Conservation (phyloP, 2,113 vertebrate species). For the Anoura caudifer region DNA sequence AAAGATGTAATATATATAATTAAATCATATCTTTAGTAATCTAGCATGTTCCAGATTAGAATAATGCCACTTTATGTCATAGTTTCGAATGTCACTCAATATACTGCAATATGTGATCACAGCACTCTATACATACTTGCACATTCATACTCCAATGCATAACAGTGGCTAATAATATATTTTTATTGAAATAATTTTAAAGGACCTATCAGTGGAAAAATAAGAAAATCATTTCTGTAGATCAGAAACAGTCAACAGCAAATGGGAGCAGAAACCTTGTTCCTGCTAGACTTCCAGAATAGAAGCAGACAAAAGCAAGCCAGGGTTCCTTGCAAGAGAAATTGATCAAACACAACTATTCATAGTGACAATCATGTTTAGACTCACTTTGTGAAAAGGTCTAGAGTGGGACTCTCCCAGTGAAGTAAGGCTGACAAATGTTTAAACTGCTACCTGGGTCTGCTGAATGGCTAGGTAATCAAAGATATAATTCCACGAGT, state of each 20-base stretch:
- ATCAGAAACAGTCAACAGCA: background rate
- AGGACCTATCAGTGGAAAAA: background rate
- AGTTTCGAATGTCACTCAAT: background rate
- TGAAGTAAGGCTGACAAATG: background rate
- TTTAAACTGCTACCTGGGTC: background rate
- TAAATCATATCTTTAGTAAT: background rate
- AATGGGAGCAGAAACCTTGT: background rate
- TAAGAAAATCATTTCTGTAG: background rate
- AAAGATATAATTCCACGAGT: background rate
- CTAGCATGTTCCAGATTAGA: background rate
- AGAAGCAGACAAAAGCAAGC: background rate
- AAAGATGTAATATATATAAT: background rate
- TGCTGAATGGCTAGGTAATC: background rate
- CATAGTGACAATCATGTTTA: background rate
- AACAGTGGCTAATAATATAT: background rate
- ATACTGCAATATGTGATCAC: background rate
- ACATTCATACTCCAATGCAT: background rate
- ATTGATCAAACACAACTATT: background rate
- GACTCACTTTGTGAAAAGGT: background rate
- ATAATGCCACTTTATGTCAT: background rate
- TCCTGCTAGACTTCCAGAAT: background rate
- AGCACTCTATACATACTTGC: background rate
- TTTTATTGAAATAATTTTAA: background rate
- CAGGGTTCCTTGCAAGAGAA: background rate
- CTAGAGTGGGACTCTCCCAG: background rate